phyloP scores from a whole-genome alignment of 1,140 invertebrate species.

The Hycleus cichorii region DNA sequence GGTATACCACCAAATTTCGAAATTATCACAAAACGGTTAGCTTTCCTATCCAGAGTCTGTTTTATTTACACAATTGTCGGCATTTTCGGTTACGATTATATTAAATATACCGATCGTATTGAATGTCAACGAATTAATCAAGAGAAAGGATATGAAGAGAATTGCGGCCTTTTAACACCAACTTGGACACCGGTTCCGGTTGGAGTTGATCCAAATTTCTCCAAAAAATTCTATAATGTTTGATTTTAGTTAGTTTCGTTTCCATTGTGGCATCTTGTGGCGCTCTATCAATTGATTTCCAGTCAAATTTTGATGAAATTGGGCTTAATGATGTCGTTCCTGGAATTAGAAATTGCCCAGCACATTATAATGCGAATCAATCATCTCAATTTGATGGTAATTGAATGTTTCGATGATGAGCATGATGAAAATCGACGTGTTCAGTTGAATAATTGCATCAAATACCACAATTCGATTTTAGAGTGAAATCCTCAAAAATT shows the following conservation, averaged over 20 bases:
- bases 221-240: neutral
- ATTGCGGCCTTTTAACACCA: conserved; percentile 6
- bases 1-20: conserved; percentile 6
- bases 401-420: neutral
- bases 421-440: neutral
- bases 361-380: conserved; percentile 1
- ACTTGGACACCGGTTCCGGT: conserved; percentile 11
- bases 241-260: conserved; percentile 4
- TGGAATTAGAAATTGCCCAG: conserved; percentile 3
- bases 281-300: neutral
- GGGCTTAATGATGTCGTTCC: conserved; percentile 1
- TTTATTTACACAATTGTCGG: neutral
- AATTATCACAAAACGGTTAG: neutral
- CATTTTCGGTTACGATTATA: neutral
- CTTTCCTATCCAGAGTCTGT: neutral
- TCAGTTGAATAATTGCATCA: conserved; percentile 1
- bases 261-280: neutral
- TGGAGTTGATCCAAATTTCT: neutral
- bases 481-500: neutral
- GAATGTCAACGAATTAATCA: conserved; percentile 2
- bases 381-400: conserved; percentile 6
- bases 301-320: conserved; percentile 8
- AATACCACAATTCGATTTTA: conserved; percentile 1
- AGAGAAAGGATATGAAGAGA: conserved; percentile 1
- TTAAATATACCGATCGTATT: neutral